phyloP scores from a whole-genome alignment of 2,113 vertebrate genomes.

The Lamprologus sp. region DNA sequence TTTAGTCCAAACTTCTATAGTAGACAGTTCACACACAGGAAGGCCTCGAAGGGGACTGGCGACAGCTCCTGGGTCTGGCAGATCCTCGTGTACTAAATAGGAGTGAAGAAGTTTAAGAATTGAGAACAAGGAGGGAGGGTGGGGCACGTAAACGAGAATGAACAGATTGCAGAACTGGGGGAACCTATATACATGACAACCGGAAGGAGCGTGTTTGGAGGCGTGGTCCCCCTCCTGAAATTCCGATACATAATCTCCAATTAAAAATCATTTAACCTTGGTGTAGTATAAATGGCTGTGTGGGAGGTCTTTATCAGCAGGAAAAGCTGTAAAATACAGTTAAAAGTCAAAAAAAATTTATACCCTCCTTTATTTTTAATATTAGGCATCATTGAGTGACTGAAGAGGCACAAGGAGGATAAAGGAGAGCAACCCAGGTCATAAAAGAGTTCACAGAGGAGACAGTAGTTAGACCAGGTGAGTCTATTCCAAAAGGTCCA shows the following conservation, averaged over 20 bases:
- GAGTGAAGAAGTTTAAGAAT: too few relatives aligned
- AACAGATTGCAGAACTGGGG: too few relatives aligned
- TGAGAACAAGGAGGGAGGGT: too few relatives aligned
- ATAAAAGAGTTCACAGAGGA: neutral
- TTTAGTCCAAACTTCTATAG: neutral
- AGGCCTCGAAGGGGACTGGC: rapidly evolving
- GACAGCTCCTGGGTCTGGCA: neutral
- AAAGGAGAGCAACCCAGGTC: neutral
- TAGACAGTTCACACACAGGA: neutral
- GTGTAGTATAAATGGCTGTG: neutral
- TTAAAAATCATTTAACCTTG: neutral
- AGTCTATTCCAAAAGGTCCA: neutral
- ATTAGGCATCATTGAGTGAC: neutral
- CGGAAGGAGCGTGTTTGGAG: neutral
- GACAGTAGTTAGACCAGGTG: neutral
- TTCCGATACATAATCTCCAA: neutral
- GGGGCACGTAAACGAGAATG: too few relatives aligned
- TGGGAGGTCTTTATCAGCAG: neutral
- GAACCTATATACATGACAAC: too few relatives aligned
- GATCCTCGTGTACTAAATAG: too few relatives aligned
- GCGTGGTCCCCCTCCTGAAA: rapidly evolving
- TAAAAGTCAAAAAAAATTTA: rapidly evolving
- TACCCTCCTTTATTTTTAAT: neutral
- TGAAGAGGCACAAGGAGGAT: neutral
- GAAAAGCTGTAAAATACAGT: neutral